Percentiles rank a stretch among this genome's conserved stretches.
Evolutionary conservation across 1,140 invertebrate species (phyloP).

Genomic region (Diachasma alloeum): DNA sequence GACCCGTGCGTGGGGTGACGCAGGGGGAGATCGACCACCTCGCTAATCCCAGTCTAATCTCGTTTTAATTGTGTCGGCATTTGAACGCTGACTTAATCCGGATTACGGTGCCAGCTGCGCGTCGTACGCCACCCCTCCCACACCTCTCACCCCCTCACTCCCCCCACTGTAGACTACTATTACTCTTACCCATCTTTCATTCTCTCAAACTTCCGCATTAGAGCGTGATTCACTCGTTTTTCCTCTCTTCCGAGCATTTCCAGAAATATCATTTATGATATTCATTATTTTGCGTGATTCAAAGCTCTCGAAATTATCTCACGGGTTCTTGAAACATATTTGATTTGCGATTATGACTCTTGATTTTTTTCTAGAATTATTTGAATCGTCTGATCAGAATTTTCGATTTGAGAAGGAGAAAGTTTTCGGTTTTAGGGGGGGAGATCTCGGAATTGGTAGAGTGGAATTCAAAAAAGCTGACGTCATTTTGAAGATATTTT

Average conservation of each 20-base stretch:
- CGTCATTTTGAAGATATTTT: no score
- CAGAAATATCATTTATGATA: not conserved
- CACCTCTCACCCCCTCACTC: no score
- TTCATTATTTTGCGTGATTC: not conserved
- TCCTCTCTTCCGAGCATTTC: not conserved
- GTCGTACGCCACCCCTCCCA: not conserved
- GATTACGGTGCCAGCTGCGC: slow-evolving; percentile 43
- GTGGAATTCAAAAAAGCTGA: no score
- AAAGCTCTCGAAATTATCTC: not conserved
- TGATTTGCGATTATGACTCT: no score
- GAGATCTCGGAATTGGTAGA: no score
- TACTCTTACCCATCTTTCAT: not conserved
- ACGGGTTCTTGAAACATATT: no score
- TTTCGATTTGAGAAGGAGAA: no score
- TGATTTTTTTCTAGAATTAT: no score
- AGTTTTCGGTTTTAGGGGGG: no score
- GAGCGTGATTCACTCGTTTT: not conserved
- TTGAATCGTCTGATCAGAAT: no score
- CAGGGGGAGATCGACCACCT: slow-evolving; percentile 32
- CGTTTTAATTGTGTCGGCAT: slow-evolving; percentile 53
- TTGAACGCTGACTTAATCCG: slow-evolving; percentile 51
- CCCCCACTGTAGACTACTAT: not conserved
- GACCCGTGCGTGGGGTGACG: slow-evolving; percentile 13
- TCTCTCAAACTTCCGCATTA: slow-evolving; percentile 1
- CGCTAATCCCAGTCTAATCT: slow-evolving; percentile 47